Conservation (phyloP, 2,797 vertebrate species). For the Sternotherus odoratus region DNA sequence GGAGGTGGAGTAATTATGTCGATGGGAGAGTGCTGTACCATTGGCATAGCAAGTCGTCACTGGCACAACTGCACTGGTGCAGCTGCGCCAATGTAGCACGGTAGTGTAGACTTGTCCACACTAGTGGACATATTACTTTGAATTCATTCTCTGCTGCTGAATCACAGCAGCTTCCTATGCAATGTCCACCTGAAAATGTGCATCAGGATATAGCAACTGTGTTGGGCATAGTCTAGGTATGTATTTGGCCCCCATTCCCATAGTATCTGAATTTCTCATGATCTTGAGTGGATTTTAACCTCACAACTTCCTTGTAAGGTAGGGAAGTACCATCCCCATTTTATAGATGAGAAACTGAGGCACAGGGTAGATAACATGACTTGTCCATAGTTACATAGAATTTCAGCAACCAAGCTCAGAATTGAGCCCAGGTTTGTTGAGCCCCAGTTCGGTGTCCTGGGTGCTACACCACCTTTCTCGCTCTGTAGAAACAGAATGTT, state of each 20-base stretch:
- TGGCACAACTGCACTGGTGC: too few relatives aligned
- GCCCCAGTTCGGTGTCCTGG: neutral
- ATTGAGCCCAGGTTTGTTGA: neutral
- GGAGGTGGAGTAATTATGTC: too few relatives aligned
- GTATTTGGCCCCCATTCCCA: neutral
- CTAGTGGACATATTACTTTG: neutral
- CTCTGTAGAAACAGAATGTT: neutral
- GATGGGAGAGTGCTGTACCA: too few relatives aligned
- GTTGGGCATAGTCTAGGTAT: neutral
- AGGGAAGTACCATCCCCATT: neutral
- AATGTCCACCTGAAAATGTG: neutral
- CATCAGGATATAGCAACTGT: neutral
- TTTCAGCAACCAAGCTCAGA: neutral
- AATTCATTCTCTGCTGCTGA: neutral
- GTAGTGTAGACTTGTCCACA: too few relatives aligned
- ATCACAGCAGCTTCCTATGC: neutral
- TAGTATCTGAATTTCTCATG: neutral
- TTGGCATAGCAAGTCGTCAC: too few relatives aligned
- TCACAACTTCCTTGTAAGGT: neutral
- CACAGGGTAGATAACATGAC: neutral
- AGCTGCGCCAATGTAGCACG: too few relatives aligned
- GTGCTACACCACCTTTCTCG: neutral
- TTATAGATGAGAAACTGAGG: neutral
- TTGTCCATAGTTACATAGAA: neutral
- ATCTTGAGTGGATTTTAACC: neutral